Conservation (phyloP, 2,888 invertebrate genomes). For the Tortricodes alternella region DNA sequence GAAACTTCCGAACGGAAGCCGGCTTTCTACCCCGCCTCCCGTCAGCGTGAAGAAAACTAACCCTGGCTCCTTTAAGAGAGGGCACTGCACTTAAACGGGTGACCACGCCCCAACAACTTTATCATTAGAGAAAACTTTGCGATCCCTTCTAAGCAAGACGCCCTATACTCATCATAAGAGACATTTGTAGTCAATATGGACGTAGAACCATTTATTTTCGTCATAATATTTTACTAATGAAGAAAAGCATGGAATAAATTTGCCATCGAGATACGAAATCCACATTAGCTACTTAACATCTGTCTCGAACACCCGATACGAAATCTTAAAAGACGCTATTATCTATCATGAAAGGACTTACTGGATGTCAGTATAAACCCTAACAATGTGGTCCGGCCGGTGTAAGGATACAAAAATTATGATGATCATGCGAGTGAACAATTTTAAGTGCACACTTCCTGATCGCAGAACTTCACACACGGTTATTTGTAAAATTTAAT, state of each 20-base stretch:
- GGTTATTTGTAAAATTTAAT: constrained; percentile 30
- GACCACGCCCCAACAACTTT: constrained; percentile 33
- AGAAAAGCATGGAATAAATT: too few species aligned
- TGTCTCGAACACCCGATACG: not conserved
- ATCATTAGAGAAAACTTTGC: constrained; percentile 19
- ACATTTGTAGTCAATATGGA: not conserved
- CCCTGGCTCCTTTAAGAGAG: constrained; percentile 50
- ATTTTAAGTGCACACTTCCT: constrained; percentile 2
- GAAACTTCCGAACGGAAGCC: constrained; percentile 78
- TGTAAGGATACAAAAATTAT: not conserved
- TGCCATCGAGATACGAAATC: not conserved
- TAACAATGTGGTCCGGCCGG: not conserved
- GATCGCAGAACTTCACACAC: constrained; percentile 19
- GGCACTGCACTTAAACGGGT: constrained; percentile 28
- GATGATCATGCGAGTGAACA: not conserved
- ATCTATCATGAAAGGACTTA: not conserved
- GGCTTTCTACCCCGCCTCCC: constrained; percentile 77
- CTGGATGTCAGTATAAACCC: not conserved
- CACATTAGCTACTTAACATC: not conserved
- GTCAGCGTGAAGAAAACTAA: constrained; percentile 61
- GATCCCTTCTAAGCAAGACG: constrained; percentile 1
- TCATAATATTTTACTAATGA: too few species aligned
- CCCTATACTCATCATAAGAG: not conserved
- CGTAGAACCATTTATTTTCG: not conserved
- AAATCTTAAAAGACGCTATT: not conserved